A percentile compares a stretch with the other conserved stretches of the same genome.
These are phyloP conservation scores for Eidolon dupreanum DNA, from an alignment of 2,797 vertebrate genomes.

Conservation along the genomic window DNA sequence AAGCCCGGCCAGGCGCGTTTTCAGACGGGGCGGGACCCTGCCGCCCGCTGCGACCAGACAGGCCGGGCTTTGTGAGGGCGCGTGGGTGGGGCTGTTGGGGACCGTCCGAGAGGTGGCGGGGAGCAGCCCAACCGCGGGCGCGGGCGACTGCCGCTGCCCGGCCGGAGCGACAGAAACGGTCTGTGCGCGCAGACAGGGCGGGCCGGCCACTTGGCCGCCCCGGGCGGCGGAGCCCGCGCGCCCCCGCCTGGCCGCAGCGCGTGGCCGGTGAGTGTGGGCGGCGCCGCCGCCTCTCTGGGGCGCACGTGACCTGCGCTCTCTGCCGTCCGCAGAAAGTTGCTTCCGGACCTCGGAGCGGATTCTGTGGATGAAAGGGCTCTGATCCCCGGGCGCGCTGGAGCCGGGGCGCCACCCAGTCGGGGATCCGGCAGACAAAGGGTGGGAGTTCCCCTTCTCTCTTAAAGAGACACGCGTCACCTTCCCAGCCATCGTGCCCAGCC, in stretches of 20 bases:
- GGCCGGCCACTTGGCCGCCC: too few species aligned
- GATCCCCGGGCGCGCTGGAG: neutral
- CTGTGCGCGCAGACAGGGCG: too few species aligned
- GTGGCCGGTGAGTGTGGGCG: too few species aligned
- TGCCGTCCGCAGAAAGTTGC: neutral
- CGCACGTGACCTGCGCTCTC: neutral
- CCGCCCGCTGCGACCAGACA: slow-evolving; percentile 67
- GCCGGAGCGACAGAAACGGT: too few species aligned
- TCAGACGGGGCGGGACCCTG: slow-evolving; percentile 66
- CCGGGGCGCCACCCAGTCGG: neutral
- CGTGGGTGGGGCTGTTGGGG: slow-evolving; percentile 56
- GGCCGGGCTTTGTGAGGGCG: slow-evolving; percentile 68
- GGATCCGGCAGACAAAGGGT: neutral
- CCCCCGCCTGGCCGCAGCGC: neutral
- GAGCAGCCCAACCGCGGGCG: neutral
- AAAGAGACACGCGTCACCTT: neutral
- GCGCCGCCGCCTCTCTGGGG: too few species aligned
- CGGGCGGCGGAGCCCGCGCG: too few species aligned
- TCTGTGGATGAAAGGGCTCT: neutral
- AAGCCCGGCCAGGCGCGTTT: slow-evolving; percentile 54
- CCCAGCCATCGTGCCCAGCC: neutral
- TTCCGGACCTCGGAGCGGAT: neutral
- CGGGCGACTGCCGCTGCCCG: too few species aligned
- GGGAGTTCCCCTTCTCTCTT: neutral
- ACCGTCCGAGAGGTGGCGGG: slow-evolving; percentile 28